Evolutionary conservation across 1,140 invertebrate genomes (phyloP), one percentile per base, ranked within the genome.

Genomic region (Sycophaga agraensis): DNA sequence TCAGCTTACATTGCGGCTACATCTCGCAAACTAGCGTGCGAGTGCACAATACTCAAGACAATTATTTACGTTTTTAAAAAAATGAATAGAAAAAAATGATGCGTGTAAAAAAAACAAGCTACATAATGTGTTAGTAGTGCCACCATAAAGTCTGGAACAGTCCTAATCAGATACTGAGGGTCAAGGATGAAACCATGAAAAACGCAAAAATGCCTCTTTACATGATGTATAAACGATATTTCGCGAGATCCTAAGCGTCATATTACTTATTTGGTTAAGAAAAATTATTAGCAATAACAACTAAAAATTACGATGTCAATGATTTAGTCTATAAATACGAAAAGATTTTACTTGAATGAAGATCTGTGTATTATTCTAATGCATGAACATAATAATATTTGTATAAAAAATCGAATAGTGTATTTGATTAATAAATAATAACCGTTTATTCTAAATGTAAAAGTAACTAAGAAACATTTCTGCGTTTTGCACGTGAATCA

Each of bases 91-190:
- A 7, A 31, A 35, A 21, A 42, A 40, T 17, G n/a, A n/a, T 53
- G 49, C 42, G 31, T 60, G 58, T 50, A 42, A 59, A 54, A 54
- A 34, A 60, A 46, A 43, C 49, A 37, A 55, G 43, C 51, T 49
- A 58, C 53, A 58, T 45, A 24, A 22, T 56, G 65, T 68, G 66
- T 76, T 77, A 76, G 71, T 77, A 76, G 66, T 69, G 57, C 69
- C 70, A 73, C 70, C 70, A 73, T 70, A 68, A 67, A 35, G 76
- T 80, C 78, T 79, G 78, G 79, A 81, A 81, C 79, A 80, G 78
- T 79, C 77, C 79, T 79, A 80, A 80, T 81, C 78, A 79, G 77
- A 79, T 79, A 80, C 67, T 69, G 69, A 64, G 72, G 69, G 65
- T 67, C 43, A 55, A 68, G 73, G 63, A 68, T 65, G 63, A 57